Evolutionary conservation across 2,888 invertebrate genomes (phyloP).

Genomic region (Hemithea aestivaria): DNA sequence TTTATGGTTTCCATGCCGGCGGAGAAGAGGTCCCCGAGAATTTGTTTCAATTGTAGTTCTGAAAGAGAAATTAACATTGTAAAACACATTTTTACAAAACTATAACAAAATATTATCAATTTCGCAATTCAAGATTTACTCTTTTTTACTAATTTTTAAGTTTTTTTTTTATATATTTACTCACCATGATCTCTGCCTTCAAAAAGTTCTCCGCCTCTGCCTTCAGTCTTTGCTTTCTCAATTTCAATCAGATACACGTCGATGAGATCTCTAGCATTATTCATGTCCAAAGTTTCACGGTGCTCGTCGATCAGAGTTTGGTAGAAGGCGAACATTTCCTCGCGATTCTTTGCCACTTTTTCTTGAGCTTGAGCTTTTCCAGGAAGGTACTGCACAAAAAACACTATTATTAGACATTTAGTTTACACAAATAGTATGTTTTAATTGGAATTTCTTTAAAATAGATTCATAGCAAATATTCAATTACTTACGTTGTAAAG

Average conservation of each 20-base stretch:
- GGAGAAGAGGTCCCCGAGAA: conserved; percentile 93
- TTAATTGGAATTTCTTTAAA: no score
- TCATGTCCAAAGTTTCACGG: conserved; percentile 85
- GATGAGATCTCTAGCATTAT: conserved; percentile 88
- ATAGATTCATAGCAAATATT: no score
- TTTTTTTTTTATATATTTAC: no score
- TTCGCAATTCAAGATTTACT: no score
- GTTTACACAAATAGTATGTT: not conserved
- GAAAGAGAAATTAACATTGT: no score
- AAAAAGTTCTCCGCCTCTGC: conserved; percentile 85
- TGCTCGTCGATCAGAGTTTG: conserved; percentile 91
- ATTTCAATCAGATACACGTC: conserved; percentile 93
- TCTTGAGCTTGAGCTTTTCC: conserved; percentile 81
- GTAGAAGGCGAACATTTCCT: conserved; percentile 91
- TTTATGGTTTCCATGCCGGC: conserved; percentile 97
- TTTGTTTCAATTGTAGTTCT: conserved; percentile 95
- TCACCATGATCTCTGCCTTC: conserved; percentile 92
- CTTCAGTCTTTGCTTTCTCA: conserved; percentile 88
- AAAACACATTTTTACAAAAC: no score
- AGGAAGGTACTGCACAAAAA: conserved; percentile 75
- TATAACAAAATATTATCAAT: no score
- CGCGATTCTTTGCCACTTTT: conserved; percentile 84
- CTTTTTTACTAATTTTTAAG: no score
- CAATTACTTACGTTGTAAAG: conserved; percentile 81
- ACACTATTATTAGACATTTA: not conserved